Evolutionary conservation across 2,888 invertebrate genomes (phyloP), one percentile per base, ranked within the genome.

Genomic region (Caenorhabditis afra): DNA sequence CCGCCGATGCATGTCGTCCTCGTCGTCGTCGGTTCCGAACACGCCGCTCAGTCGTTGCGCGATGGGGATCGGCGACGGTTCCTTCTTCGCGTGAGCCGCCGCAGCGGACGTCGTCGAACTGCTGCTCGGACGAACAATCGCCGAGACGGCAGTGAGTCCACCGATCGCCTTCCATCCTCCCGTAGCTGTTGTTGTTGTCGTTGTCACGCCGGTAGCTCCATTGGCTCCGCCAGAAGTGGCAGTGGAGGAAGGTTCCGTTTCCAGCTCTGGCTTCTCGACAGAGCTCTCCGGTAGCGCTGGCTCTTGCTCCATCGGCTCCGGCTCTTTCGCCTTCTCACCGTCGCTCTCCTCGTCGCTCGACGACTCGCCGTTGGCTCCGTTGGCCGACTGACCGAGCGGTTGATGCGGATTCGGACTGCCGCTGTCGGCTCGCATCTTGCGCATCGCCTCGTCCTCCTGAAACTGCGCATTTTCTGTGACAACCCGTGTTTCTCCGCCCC

Each of bases 1-100:
- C 61, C 83, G 83, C 10, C 49, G 76, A 20, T 71, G 59, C 29
- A 75, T 71, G 0, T 85, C 83, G 23, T 87, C 89, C 22, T 88
- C 89, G 1, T 87, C 86, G 22, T 87, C 87, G 44, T 86, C 86
- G 41, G 85, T 80, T 53, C 84, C 87, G 59, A 89, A 89, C 12
- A 88, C 86, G 22, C 85, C 83, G 55, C 81, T 85, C 22, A 87
- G 39, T 29, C 81, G 22, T 20, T 79, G 74, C 10, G 77, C 71
- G 12, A 83, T 79, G 8, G 77, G 77, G 29, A 68, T 37, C 0
- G 65, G 59, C 5, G 65, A 62, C 12, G 64, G n/a, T 18, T 58
- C 65, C 59, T 58, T 59, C 5, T 61, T 58, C 12, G 52, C 4
- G 7, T 29, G 20, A 37, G 3, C 37, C 22, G 58, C 2, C 44